Base-by-base conservation (phyloP, 1,140 invertebrate genomes). In the Caenorhabditis remanei region DNA sequence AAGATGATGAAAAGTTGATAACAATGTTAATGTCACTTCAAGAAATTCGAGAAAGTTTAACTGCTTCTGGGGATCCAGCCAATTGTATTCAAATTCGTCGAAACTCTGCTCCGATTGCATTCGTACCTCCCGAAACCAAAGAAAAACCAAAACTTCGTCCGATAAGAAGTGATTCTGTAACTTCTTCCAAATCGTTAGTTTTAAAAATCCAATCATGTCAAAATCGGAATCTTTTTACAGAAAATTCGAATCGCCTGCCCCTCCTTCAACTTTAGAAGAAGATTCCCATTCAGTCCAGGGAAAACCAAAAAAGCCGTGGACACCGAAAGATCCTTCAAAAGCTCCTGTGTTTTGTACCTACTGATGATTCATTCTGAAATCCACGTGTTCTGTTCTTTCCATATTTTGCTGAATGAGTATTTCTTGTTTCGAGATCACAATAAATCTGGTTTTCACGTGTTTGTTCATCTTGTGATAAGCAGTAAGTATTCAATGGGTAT, bases 1-100 rank as follows among this genome's bases (percentile, higher is more conserved):
- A 88, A 82, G 89, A 90, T 56, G 89, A 90, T 61, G 63, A 90
- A 14, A 89, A 90, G 58, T 55, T 84, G 19, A 84, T 89, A 48
- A 61, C 56, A 63, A 88, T 89, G 86, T 63, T 88, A 32, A 75
- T 85, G 61, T 40, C 83, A 7, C 55, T 89, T 19, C 58, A 85
- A 43, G 88, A 89, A 24, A 89, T 89, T 84, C 65, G 65, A 55
- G 53, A 82, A 53, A 46, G 86, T 16, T 41, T 89, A 19, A 58
- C 71, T 13, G 67, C 87, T 32, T 83, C 83, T 32, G 86, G 88
- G 46, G 88, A 89, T 32, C 88, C 88, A 13, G 79, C 48, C 41
- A 89, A 89, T 71, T 89, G 88, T 61, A 84, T 89, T 41, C 58
- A 65, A 56, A 83, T 87, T 50, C 50, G 46, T 13, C 14, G 84